Percentiles rank a stretch among this genome's conserved stretches.
Conservation (phyloP, 2,113 vertebrate genomes). For the Phycodurus eques region DNA sequence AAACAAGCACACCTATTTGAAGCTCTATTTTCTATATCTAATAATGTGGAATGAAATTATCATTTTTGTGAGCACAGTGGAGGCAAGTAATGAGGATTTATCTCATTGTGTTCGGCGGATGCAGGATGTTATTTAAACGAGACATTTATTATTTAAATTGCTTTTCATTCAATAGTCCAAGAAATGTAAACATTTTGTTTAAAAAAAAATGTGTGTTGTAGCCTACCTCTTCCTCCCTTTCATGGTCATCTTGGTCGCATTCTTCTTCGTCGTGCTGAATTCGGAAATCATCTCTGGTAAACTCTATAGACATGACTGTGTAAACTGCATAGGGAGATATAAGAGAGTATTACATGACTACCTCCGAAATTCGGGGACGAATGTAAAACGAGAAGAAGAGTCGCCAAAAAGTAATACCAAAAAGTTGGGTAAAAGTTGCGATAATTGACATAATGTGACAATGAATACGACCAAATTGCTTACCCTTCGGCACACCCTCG, state of each 20-base stretch:
- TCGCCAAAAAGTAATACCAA: background rate
- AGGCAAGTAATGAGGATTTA: background rate
- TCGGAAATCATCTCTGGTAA: conserved; percentile 75
- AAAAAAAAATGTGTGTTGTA: background rate
- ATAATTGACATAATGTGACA: background rate
- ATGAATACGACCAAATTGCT: conserved; percentile 1
- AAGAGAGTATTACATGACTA: background rate
- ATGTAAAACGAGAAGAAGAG: background rate
- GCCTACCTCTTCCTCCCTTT: conserved; percentile 75
- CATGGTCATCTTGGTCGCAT: conserved; percentile 76
- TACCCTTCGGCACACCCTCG: conserved; percentile 21
- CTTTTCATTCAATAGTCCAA: no score
- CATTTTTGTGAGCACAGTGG: background rate
- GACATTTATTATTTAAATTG: background rate
- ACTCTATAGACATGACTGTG: conserved; percentile 75
- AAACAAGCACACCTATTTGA: background rate
- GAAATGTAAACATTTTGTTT: background rate
- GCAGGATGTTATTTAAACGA: background rate
- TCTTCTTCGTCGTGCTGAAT: conserved; percentile 76
- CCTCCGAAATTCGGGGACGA: background rate
- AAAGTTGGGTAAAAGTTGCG: background rate
- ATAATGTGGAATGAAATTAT: background rate
- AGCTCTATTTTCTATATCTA: background rate
- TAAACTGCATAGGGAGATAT: background rate
- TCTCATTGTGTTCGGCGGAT: background rate